A percentile compares a stretch with the other conserved stretches of the same genome.
Evolutionary conservation across 2,888 invertebrate genomes (phyloP).

Genomic region (Temnothorax unifasciatus): DNA sequence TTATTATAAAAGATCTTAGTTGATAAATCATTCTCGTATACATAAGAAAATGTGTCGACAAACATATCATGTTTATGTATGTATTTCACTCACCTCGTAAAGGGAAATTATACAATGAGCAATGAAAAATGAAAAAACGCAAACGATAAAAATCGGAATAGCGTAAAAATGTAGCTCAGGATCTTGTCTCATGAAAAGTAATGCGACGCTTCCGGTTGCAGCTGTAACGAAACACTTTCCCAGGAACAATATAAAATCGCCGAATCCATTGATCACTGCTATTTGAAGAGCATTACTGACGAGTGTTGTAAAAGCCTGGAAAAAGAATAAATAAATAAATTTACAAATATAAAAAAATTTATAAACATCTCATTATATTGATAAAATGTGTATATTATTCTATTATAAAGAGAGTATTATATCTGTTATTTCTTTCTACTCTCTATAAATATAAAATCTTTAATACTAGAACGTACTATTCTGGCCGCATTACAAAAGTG

Average conservation of each 20-base stretch:
- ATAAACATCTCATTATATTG: conserved; percentile 26
- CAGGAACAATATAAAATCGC: conserved; percentile 96
- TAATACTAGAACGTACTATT: conserved; percentile 89
- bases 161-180: conserved; percentile 93
- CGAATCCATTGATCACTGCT: conserved; percentile 96
- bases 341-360: conserved; percentile 8
- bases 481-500: conserved; percentile 96
- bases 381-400: conserved; percentile 18
- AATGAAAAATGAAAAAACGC: conserved; percentile 95
- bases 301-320: conserved; percentile 94
- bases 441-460: conserved; percentile 5
- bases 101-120: conserved; percentile 97
- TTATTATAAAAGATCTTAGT: conserved; percentile 45
- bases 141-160: conserved; percentile 94
- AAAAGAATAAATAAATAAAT: conserved; percentile 61
- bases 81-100: conserved; percentile 91
- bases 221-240: conserved; percentile 95
- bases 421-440: background rate
- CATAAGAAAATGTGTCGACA: background rate
- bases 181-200: conserved; percentile 92
- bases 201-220: conserved; percentile 92
- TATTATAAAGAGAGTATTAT: background rate
- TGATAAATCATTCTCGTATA: background rate
- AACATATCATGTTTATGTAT: background rate
- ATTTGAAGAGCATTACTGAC: conserved; percentile 95